Base-by-base conservation (phyloP, 2,888 invertebrate genomes). In the Panopea generosa region DNA sequence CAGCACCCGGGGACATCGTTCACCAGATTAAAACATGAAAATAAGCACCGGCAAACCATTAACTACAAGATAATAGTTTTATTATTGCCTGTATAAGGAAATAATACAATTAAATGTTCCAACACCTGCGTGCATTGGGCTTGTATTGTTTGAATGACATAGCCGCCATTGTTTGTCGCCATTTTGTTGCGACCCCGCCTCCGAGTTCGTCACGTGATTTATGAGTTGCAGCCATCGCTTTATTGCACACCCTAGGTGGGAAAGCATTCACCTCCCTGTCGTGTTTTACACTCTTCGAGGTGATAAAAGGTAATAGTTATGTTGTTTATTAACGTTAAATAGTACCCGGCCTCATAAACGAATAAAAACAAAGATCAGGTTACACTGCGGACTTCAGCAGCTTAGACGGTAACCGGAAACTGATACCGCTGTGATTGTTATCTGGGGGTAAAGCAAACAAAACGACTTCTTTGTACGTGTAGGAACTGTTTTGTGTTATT, bases 251-350 rank as follows among this genome's bases (percentile, higher is more conserved):
- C 60, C 43, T 61, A 60, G 68, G 77, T 72, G 61, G 71, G 65
- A 38, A 55, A 55, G 57, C 63, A 68, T 62, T 68, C 57, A 60
- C 47, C n/a, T 33, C 11, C 24, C 60, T 57, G 65, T 59, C 68
- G 47, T 68, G 72, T 68, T 67, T 57, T 71, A 67, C 68, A 71
- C 66, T 70, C 66, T 24, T 40, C 47, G 53, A 45, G 62, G 66
- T 38, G 76, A 70, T 76, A 76, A 70, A 76, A 66, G 61, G 70
- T 50, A 66, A 56, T 60, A 56, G 70, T 66, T 70, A 61, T 70
- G 69, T 76, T 76, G 76, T 76, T 76, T 76, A 76, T 76, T 70
- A 70, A 50, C 76, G 63, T 53, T 70, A 76, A 76, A 76, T 76
- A 70, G 70, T 66, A 76, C 65, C 43, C 66, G 29, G 55, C 50